Evolutionary conservation across 1,140 invertebrate genomes (phyloP), one percentile per base, ranked within the genome.

Genomic region (Portunus trituberculatus): DNA sequence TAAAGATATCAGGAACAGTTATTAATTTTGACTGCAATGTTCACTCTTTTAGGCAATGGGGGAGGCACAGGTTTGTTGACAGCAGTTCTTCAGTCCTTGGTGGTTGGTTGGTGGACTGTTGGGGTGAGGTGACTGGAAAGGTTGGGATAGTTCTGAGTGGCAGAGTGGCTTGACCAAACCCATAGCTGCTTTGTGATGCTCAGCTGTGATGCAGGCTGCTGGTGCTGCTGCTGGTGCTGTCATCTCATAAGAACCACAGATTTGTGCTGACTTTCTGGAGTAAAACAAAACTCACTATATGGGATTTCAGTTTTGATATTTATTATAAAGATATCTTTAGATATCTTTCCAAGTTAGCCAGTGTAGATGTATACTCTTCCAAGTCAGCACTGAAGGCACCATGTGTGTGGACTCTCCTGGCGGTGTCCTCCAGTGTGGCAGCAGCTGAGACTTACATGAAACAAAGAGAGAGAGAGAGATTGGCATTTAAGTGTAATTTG

Each of bases 61-160:
- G 88, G 95, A 96, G 91, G 96, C 91, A 93, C 94, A 96, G 95
- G 94, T 95, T 95, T 95, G 95, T 96, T 96, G 93, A 92, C 76
- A 92, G 90, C 94, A 92, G 94, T 84, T 59, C 91, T 87, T 67
- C 90, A 87, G 84, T 95, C 90, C 52, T 25, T 92, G 90, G 31
- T 76, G 76, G 92, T 59, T 88, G 48, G 46, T 92, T 88, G 48
- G 46, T 92, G 90, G 83, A 39, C 90, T 20, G 94, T 92, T 87
- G 88, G 83, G 31, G 94, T 95, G 94, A 92, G 94, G 32, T 95
- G 91, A 87, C 91, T 86, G 90, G 94, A 91, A 59, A 67, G 83
- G 48, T 87, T n/a, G 52, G 52, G 94, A 46, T 88, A 87, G 94
- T 29, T 76, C 67, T 92, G 28, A 94, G 87, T 91, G 94, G 91